Percentiles rank a stretch among this genome's conserved stretches.
Conservation (phyloP, 2,797 vertebrate species). For the Oceanodroma leucorhoa region DNA sequence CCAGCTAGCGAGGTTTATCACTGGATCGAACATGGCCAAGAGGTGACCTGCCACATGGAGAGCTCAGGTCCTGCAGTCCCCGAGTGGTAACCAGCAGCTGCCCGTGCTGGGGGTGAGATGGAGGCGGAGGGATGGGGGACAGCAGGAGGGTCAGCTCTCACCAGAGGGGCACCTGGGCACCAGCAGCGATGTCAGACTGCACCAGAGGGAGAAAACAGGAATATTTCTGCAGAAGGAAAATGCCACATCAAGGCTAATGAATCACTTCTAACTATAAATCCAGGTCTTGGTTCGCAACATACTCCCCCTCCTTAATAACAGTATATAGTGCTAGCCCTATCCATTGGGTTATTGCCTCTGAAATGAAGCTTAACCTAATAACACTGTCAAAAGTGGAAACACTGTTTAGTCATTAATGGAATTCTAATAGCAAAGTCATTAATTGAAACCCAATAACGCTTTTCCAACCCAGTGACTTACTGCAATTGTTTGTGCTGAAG, state of each 20-base stretch:
- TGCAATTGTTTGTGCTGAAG: background rate
- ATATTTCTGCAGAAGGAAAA: background rate
- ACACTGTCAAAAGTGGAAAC: background rate
- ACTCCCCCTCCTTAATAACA: background rate
- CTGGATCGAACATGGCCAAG: accelerated
- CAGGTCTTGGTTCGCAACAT: background rate
- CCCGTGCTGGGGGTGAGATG: background rate
- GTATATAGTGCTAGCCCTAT: background rate
- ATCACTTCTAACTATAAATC: background rate
- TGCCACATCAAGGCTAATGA: too few relatives aligned
- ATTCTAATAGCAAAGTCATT: conserved; percentile 2
- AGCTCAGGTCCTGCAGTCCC: background rate
- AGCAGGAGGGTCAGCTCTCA: background rate
- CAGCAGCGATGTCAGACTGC: background rate
- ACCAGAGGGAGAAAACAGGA: background rate
- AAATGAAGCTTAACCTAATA: conserved; percentile 17
- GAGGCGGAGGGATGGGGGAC: background rate
- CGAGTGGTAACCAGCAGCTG: background rate
- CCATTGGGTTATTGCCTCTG: background rate
- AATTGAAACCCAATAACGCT: background rate
- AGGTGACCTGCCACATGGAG: background rate
- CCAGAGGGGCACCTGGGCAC: background rate
- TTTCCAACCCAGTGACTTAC: background rate
- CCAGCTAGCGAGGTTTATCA: background rate
- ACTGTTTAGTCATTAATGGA: conserved; percentile 5